Evolutionary conservation across 2,797 vertebrate species (phyloP), one percentile per base, ranked within the genome.

Genomic region (Poeciliopsis turneri): DNA sequence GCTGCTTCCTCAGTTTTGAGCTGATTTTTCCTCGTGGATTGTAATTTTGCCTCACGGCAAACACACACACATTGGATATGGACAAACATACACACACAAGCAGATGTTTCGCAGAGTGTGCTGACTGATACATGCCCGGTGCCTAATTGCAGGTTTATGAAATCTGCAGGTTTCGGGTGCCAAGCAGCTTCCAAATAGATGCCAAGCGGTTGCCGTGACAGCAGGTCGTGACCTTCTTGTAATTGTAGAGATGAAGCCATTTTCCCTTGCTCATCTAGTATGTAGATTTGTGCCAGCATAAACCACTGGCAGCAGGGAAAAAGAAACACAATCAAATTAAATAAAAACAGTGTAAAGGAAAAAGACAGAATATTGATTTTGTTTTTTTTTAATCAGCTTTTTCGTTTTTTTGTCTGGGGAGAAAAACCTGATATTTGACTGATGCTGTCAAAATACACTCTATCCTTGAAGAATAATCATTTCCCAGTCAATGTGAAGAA

Each of bases 101-200:
- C 93, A 94, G 92, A 93, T 93, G 93, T 93, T 92, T 86, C 86
- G 84, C 86, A 86, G 80, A 86, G 87, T 82, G 83, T 49, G 78
- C 87, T 88, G 90, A 94, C 83, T 90, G 91, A 92, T 93, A 91
- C 92, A 91, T 93, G 92, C 92, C 91, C 91, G 84, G 77, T 88
- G 87, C 81, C 90, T 94, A 93, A 95, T 94, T 94, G 93, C 90
- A 92, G 90, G 90, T 94, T 91, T 91, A 93, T 93, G 89, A 92
- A 93, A 93, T 90, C 91, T 85, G 89, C 91, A 89, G 88, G 89
- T 91, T 92, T 88, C 15, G 28, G 77, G 69, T 93, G 93, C 94
- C 94, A 94, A 92, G 90, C 84, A 78, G 77, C 91, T 92, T 91
- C 76, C 88, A 83, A 91, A 84, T 68, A 85, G 86, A 87, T 92